Percentiles rank a stretch among this genome's conserved stretches.
These are phyloP conservation scores for Rhaphigaster nebulosa DNA, from an alignment of 2,888 invertebrate genomes.

Conservation along the genomic window DNA sequence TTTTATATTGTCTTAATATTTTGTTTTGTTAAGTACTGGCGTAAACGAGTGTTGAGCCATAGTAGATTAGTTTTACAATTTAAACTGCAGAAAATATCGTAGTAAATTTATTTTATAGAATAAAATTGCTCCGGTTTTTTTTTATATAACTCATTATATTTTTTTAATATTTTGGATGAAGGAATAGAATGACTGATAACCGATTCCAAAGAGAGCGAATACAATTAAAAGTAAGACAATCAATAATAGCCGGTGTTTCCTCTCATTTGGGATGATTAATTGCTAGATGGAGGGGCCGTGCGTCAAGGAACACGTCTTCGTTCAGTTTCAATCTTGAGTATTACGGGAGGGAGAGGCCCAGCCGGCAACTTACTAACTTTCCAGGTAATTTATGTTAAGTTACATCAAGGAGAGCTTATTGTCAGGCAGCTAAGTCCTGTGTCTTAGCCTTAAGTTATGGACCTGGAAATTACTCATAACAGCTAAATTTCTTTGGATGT, in stretches of 20 bases:
- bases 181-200: not conserved
- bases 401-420: conserved; percentile 48
- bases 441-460: conserved; percentile 41
- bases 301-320: conserved; percentile 10
- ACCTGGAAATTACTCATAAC: conserved; percentile 41
- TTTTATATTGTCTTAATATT: too few species aligned
- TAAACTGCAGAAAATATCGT: too few species aligned
- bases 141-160: not conserved
- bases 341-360: conserved; percentile 30
- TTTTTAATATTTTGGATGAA: not conserved
- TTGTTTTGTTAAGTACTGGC: too few species aligned
- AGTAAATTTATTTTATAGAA: too few species aligned
- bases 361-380: conserved; percentile 42
- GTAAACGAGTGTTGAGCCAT: too few species aligned
- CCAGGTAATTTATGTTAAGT: conserved; percentile 50
- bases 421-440: conserved; percentile 26
- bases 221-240: conserved; percentile 34
- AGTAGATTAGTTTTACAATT: too few species aligned
- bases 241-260: conserved; percentile 31
- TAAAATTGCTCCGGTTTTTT: not conserved
- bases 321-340: conserved; percentile 46
- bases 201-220: conserved; percentile 1
- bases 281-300: not conserved
- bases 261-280: conserved; percentile 31
- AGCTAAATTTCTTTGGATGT: conserved; percentile 27